A percentile compares a stretch with the other conserved stretches of the same genome.
Conservation (phyloP, 2,888 invertebrate genomes). For the Eristalinus aeneus region DNA sequence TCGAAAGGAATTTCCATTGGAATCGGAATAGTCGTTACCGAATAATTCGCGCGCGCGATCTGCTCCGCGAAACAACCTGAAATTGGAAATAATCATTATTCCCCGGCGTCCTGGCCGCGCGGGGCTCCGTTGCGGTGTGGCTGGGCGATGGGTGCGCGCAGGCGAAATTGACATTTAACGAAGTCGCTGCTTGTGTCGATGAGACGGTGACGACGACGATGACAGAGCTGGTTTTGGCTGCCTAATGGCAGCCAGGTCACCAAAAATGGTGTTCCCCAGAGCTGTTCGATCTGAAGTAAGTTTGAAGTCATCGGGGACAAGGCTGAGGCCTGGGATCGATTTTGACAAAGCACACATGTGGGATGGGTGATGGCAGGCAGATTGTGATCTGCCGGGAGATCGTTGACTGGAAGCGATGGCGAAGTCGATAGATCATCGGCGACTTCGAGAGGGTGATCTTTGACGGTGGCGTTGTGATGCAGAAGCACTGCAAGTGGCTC, state of each 20-base stretch:
- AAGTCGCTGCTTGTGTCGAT: constrained; percentile 48
- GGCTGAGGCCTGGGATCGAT: not conserved
- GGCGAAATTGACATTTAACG: constrained; percentile 61
- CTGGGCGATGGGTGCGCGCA: not conserved
- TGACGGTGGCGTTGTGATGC: too few relatives aligned
- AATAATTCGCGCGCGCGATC: constrained; percentile 68
- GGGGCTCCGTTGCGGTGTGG: not conserved
- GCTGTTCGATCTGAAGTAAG: not conserved
- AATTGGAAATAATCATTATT: constrained; percentile 57
- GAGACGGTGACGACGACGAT: constrained; percentile 32
- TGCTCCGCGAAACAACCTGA: constrained; percentile 56
- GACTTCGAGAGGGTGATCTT: not conserved
- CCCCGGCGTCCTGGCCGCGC: not conserved
- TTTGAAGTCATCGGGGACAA: not conserved
- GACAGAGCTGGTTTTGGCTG: constrained; percentile 13
- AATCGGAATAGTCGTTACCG: constrained; percentile 61
- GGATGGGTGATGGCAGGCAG: not conserved
- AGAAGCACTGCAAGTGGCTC: too few relatives aligned
- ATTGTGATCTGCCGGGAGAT: not conserved
- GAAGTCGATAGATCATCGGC: not conserved
- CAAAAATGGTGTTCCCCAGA: not conserved
- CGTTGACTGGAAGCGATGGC: not conserved
- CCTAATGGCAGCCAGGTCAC: constrained; percentile 44
- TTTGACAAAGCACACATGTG: not conserved
- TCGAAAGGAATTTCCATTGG: constrained; percentile 41